Evolutionary conservation across 2,797 vertebrate genomes (phyloP).

Genomic region (Tragopan temminckii): DNA sequence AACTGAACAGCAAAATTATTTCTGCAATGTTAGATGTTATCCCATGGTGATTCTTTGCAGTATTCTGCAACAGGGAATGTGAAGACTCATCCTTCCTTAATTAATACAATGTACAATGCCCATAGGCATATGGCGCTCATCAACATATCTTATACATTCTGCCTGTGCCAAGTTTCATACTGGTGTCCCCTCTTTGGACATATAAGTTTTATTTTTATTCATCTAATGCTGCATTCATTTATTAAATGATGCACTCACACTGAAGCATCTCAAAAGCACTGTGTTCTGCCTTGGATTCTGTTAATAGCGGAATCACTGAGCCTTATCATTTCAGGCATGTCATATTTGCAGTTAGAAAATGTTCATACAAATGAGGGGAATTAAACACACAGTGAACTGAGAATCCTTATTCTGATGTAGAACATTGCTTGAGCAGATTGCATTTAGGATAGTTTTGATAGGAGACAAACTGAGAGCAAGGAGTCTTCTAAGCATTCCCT

Average conservation of each 20-base stretch:
- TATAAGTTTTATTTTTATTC: slow-evolving; percentile 46
- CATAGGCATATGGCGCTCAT: slow-evolving; percentile 35
- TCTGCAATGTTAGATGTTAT: slow-evolving; percentile 48
- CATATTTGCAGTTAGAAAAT: slow-evolving; percentile 30
- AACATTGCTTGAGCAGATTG: not conserved
- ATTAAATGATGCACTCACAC: slow-evolving; percentile 30
- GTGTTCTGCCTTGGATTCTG: not conserved
- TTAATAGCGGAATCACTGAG: slow-evolving; percentile 42
- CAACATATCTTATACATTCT: slow-evolving; percentile 31
- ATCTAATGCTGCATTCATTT: slow-evolving; percentile 36
- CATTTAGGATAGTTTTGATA: not conserved
- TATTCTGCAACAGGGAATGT: slow-evolving; percentile 29
- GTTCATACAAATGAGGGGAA: slow-evolving; percentile 25
- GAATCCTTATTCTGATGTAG: slow-evolving; percentile 13
- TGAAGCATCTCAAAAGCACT: slow-evolving; percentile 1
- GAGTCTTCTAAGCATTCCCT: not conserved
- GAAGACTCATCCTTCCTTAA: slow-evolving; percentile 51
- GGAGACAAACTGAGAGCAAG: not conserved
- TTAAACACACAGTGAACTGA: slow-evolving; percentile 33
- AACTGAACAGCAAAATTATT: slow-evolving; percentile 62
- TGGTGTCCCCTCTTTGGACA: slow-evolving; percentile 7
- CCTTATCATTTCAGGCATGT: slow-evolving; percentile 23
- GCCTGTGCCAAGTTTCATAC: slow-evolving; percentile 27
- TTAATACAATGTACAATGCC: slow-evolving; percentile 46
- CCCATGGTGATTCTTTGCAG: slow-evolving; percentile 66